Conservation (phyloP, 2,888 invertebrate species). For the Cylloceria caligata region DNA sequence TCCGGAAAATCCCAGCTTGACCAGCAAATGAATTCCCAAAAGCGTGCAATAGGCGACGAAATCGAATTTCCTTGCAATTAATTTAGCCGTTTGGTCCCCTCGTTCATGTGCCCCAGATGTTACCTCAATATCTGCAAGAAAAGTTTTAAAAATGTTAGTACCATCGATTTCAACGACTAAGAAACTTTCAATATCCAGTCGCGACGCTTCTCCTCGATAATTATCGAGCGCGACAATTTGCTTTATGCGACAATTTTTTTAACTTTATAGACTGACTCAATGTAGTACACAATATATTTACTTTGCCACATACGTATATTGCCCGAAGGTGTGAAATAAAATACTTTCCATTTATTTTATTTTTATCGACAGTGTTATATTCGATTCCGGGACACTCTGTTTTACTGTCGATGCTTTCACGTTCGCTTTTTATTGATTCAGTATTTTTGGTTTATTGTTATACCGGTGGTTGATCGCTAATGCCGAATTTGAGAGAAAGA, state of each 20-base stretch:
- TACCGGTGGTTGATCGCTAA: constrained; percentile 25
- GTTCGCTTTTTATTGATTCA: constrained; percentile 52
- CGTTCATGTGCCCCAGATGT: constrained; percentile 24
- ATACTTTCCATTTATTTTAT: not conserved
- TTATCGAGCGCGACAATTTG: constrained; percentile 20
- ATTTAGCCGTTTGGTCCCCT: not conserved
- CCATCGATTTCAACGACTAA: not conserved
- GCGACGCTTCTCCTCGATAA: constrained; percentile 32
- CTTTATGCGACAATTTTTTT: not conserved
- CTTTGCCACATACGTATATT: not conserved
- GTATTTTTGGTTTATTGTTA: constrained; percentile 30
- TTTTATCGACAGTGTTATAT: not conserved
- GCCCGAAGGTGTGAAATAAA: not conserved
- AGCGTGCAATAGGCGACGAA: constrained; percentile 6
- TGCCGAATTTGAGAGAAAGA: constrained; percentile 39
- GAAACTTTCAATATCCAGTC: constrained; percentile 6
- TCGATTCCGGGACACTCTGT: not conserved
- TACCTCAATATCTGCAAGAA: not conserved
- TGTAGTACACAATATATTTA: not conserved
- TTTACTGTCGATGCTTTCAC: not conserved
- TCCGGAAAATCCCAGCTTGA: not conserved
- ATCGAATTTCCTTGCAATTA: not conserved
- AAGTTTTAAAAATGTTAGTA: constrained; percentile 16
- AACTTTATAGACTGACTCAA: not conserved
- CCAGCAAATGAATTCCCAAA: not conserved